Base-by-base conservation (phyloP, 1,140 invertebrate genomes). In the Drosophila tsacasi region DNA sequence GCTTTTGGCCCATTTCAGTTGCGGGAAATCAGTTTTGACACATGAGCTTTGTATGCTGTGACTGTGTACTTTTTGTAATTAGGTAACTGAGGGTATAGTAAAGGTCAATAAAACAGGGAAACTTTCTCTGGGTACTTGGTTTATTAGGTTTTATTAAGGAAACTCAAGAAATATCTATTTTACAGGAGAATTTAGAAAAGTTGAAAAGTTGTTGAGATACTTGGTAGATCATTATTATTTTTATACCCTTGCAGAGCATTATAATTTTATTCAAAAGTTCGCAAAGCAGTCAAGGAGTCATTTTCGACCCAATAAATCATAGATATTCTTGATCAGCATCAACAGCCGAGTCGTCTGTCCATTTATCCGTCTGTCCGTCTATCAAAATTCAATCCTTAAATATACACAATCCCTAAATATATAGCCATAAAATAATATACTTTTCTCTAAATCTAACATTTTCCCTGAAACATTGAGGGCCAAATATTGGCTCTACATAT, bases 21-120 rank as follows among this genome's bases (percentile, higher is more conserved):
- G 67, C 67, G 21, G 64, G 40, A 55, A 55, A 71, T 71, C 39
- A 46, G 49, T 57, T 71, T 71, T 71, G 63, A 32, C 27, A 32
- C 8, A 32, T 5, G 17, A 47, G 27, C 47, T 19, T 5, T 35
- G 27, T 25, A 25, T 25, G 39, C 21, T n/a, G 23, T 58, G 27
- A 21, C 7, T 21, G 19, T 37, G 23, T 67, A 35, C 30, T 27
- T 27, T 25, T 6, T 21, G 15, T 32, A 40, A 44, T 35, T 19
- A 25, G 30, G 23, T 55, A 46, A 66, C 13, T 30, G 6, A 54
- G 17, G 10, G 47, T 32, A 23, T 5, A 47, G 7, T 21, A n/a
- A 32, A 54, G 67, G 35, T 63, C 23, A 42, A 59, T 19, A 1
- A 21, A 27, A 17, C 2, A 30, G 4, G 21, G 13, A 5, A 17